Base-by-base conservation (phyloP, 2,888 invertebrate genomes). In the Cheilosia vulpina region DNA sequence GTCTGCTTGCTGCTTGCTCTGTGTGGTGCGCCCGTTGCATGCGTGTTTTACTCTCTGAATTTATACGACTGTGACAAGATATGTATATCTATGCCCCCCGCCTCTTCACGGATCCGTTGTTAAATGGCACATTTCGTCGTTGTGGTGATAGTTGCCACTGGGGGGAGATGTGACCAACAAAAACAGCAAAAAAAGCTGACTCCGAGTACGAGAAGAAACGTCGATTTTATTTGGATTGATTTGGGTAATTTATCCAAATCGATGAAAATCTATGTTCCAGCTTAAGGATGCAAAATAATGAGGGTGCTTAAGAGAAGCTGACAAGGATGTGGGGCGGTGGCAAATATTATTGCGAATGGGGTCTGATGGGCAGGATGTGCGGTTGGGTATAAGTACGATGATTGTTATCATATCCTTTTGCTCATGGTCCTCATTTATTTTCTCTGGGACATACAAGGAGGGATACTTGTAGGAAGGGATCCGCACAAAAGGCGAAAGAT, bases 201-300 rank as follows among this genome's bases (percentile, higher is more conserved):
- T 19, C 9, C 19, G 19, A 47, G 45, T n/a, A 17, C 13, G 6
- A 52, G 9, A 4, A 47, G 72, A 34, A 73, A 83, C 69, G 75
- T 45, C 80, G 75, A 80, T 80, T 84, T 60, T 75, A 79, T 79
- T 84, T 69, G 69, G 75, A 84, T 80, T 80, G 84, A 84, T 84
- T 84, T 84, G 75, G 84, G 80, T 76, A 84, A 84, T 80, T 84
- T 80, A 76, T 66, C 69, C 71, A 75, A 80, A 80, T 80, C 84
- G 80, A 84, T 76, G 75, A 60, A 60, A 80, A 84, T 84, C 84
- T 65, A 80, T 80, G 75, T 75, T 80, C 75, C 50, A 60, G 80
- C 80, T 80, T 66, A 75, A 57, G 79, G 75, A 80, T 84, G 80
- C 65, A 84, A 84, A 84, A 71, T 84, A 84, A 79, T 79, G 83